Conservation (phyloP, 37 sponge, comb jelly and placozoan species). For the Beroe forskalii region DNA sequence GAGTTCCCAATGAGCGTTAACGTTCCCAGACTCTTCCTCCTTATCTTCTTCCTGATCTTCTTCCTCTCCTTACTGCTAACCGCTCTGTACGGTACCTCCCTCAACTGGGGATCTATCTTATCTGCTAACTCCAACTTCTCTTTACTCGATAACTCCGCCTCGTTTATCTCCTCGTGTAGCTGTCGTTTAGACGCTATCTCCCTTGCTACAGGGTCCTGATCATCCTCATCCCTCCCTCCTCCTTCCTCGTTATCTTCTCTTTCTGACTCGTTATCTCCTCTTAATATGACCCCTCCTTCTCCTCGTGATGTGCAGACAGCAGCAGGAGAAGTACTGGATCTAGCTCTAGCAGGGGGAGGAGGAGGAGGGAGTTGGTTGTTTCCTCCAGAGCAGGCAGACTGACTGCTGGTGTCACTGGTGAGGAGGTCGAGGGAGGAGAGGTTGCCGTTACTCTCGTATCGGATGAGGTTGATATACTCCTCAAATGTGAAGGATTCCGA, state of each 20-base stretch:
- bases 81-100: background rate
- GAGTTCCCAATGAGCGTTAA: slow-evolving; percentile 42
- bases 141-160: background rate
- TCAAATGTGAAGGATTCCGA: slow-evolving; percentile 23
- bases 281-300: background rate
- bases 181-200: background rate
- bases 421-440: background rate
- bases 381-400: background rate
- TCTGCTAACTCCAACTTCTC: slow-evolving; percentile 25
- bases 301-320: background rate
- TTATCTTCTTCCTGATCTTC: slow-evolving; percentile 24
- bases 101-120: slow-evolving; percentile 1
- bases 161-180: background rate
- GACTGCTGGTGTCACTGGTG: background rate
- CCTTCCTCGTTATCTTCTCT: background rate
- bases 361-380: background rate
- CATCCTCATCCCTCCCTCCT: background rate
- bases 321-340: background rate
- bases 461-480: slow-evolving; percentile 24
- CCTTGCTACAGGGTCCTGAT: background rate
- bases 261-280: background rate
- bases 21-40: slow-evolving; percentile 40
- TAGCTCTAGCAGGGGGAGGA: background rate
- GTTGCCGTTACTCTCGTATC: background rate
- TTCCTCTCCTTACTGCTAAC: background rate